Evolutionary conservation across 2,113 vertebrate genomes (phyloP).

Genomic region (Hippocampus comes): DNA sequence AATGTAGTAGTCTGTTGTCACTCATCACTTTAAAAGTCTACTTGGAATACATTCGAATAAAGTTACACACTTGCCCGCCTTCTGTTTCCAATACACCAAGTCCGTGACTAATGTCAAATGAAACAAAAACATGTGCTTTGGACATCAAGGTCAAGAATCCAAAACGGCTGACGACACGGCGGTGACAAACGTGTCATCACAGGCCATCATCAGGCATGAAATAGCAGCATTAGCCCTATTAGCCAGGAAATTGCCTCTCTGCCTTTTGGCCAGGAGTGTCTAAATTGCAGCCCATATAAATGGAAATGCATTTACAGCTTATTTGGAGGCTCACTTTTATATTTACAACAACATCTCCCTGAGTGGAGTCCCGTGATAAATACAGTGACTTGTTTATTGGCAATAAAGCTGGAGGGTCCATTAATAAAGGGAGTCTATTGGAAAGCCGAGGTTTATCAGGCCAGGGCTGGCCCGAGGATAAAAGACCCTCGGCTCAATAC

Average conservation of each 20-base stretch:
- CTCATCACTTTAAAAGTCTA: neutral
- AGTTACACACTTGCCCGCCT: conserved; percentile 9
- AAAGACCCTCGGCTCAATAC: conserved; percentile 54
- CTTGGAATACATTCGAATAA: neutral
- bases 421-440: conserved; percentile 47
- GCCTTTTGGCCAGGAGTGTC: conserved; percentile 51
- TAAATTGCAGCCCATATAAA: conserved; percentile 55
- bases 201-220: conserved; percentile 62
- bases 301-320: conserved; percentile 59
- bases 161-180: conserved; percentile 40
- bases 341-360: conserved; percentile 20
- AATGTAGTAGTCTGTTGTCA: too few relatives aligned
- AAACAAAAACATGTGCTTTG: conserved; percentile 35
- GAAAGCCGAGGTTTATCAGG: conserved; percentile 52
- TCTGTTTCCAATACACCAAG: conserved; percentile 1
- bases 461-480: conserved; percentile 38
- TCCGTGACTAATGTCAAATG: conserved; percentile 23
- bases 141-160: conserved; percentile 54
- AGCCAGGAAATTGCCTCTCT: conserved; percentile 65
- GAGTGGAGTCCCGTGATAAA: conserved; percentile 18
- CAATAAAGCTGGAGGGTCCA: conserved; percentile 36
- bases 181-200: conserved; percentile 66
- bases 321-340: conserved; percentile 45
- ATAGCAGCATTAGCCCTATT: conserved; percentile 64
- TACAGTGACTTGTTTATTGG: conserved; percentile 31